These are phyloP conservation scores for Hemibagrus guttatus DNA, from an alignment of 2,797 vertebrate species.

Conservation along the genomic window DNA sequence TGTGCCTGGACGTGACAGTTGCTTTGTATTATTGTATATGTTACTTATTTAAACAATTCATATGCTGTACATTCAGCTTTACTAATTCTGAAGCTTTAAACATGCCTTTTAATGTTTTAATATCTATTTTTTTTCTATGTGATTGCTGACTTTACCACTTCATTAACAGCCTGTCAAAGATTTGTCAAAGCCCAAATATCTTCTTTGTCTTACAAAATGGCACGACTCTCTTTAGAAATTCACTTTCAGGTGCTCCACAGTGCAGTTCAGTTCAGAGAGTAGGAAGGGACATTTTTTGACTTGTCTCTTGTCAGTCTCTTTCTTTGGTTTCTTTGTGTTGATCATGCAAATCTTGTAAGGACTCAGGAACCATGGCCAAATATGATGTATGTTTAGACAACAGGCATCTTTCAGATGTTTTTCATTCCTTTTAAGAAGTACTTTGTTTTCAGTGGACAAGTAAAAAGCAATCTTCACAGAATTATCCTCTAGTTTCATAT, in stretches of 20 bases:
- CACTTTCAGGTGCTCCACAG: not conserved
- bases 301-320: not conserved
- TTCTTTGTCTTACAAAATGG: not conserved
- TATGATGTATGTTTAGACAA: not conserved
- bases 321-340: not conserved
- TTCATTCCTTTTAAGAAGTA: no score
- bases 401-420: not conserved
- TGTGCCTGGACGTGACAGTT: no score
- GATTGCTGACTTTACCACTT: not conserved
- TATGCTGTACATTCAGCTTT: not conserved
- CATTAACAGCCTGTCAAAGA: not conserved
- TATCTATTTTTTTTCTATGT: not conserved
- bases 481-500: not conserved
- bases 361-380: not conserved
- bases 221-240: not conserved
- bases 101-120: not conserved
- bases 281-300: no score
- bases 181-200: not conserved
- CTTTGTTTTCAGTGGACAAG: no score
- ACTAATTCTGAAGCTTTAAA: not conserved
- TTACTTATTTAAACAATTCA: not conserved
- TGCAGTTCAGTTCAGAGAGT: not conserved
- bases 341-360: not conserved
- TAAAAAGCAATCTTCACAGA: not conserved
- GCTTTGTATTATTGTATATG: not conserved